phyloP scores from a whole-genome alignment of 2,797 vertebrate genomes.

The Varecia variegata region DNA sequence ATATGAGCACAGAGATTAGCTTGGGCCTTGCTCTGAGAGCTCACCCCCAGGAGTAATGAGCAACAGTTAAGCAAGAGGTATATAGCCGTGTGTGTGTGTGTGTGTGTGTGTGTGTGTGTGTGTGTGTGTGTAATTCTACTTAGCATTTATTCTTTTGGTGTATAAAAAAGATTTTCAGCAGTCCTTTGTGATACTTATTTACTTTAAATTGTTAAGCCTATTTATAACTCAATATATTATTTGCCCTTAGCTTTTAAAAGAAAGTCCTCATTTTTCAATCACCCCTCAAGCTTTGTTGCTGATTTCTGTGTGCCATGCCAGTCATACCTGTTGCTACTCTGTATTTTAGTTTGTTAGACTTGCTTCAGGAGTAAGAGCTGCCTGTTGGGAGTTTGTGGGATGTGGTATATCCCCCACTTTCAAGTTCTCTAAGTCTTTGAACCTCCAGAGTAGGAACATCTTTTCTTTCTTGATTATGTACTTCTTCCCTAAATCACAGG shows the following conservation, averaged over 20 bases:
- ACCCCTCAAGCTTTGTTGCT: neutral
- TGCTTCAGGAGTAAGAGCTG: neutral
- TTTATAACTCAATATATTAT: neutral
- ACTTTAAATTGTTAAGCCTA: neutral
- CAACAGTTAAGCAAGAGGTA: neutral
- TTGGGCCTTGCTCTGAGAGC: neutral
- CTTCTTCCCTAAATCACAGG: neutral
- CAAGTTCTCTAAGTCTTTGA: neutral
- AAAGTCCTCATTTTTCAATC: neutral
- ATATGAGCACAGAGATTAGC: neutral
- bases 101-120: neutral
- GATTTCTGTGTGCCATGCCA: neutral
- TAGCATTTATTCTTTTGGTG: neutral
- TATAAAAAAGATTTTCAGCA: slow-evolving; percentile 6
- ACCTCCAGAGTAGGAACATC: neutral
- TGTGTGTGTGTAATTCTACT: neutral
- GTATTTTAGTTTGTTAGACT: slow-evolving; percentile 25
- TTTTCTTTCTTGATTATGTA: neutral
- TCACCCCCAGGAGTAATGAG: neutral
- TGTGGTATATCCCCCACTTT: neutral
- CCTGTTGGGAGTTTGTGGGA: neutral
- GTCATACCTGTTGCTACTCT: neutral
- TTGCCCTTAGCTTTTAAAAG: slow-evolving; percentile 22
- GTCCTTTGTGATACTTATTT: slow-evolving; percentile 21
- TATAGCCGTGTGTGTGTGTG: neutral